Base-by-base conservation (phyloP, 2,888 invertebrate species). In the Dysmachus trigonus region DNA sequence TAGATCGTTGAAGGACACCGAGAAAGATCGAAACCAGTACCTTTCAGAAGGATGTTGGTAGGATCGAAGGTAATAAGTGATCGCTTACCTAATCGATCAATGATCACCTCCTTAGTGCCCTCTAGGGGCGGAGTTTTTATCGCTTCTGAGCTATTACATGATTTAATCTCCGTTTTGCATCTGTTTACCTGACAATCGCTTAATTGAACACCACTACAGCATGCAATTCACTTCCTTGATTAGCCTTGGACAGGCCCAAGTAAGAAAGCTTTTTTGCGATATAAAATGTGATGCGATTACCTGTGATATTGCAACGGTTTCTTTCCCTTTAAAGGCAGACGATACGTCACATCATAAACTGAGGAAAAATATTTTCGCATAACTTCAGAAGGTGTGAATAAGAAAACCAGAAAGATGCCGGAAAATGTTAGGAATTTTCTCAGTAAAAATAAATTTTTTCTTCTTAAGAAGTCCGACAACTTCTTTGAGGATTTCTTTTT, bases 151-250 rank as follows among this genome's bases (percentile, higher is more conserved):
- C 27, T 27, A 62, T 27, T 35, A 47, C 47, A 13, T 27, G 62
- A 62, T 82, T 41, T 41, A 62, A 62, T 79, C 51, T 79, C 51
- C 30, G 18, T 22, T 79, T 51, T 79, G 47, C 53, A 53, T 82
- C 53, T 33, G 53, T 33, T 62, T 15, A 82, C 33, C n/a, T 15
- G 18, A 62, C 33, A 77, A 30, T 47, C 22, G 18, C 22, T 41
- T 81, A 53, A 53, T 81, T 81, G 33, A 22, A 51, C 33, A 51
- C 33, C 22, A 8, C 4, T 62, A 13, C 53, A 8, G 33, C 15
- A 62, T 22, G 18, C 81, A 62, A 82, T 82, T 53, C 62, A 62
- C 33, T 82, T 82, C 53, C 81, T 82, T 82, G 62, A 77, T 31
- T 47, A 77, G 30, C n/a, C 38, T 35, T 35, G 76, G 38, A 18